A percentile compares a stretch with the other conserved stretches of the same genome.
Conservation (phyloP, 2,113 vertebrate species). For the Crotalus viridis region DNA sequence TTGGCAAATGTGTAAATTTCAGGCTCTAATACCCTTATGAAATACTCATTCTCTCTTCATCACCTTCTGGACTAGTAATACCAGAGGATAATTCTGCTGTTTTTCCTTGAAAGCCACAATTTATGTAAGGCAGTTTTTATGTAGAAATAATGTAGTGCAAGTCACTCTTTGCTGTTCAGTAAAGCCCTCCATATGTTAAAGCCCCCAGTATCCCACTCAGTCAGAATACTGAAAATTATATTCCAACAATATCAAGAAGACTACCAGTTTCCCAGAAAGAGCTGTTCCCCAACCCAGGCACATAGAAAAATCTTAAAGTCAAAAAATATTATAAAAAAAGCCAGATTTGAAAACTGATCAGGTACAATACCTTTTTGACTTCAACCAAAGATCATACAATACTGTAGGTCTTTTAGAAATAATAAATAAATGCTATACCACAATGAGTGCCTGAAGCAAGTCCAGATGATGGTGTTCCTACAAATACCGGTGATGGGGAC, state of each 20-base stretch:
- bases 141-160: background rate
- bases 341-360: background rate
- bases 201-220: background rate
- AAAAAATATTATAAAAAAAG: background rate
- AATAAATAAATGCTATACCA: slow-evolving; percentile 75
- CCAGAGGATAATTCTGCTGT: background rate
- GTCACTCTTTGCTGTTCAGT: background rate
- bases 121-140: background rate
- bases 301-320: background rate
- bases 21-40: background rate
- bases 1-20: background rate
- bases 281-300: background rate
- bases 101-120: background rate
- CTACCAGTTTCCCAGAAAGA: background rate
- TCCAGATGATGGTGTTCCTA: slow-evolving; percentile 71
- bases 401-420: background rate
- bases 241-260: background rate
- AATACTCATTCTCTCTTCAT: background rate
- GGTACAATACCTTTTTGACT: background rate
- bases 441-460: slow-evolving; percentile 73
- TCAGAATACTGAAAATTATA: background rate
- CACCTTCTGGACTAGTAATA: background rate
- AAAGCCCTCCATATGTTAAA: background rate
- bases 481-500: slow-evolving; percentile 71
- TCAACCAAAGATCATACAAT: background rate